Evolutionary conservation across 2,113 vertebrate genomes (phyloP).

Genomic region (Hipposideros armiger): DNA sequence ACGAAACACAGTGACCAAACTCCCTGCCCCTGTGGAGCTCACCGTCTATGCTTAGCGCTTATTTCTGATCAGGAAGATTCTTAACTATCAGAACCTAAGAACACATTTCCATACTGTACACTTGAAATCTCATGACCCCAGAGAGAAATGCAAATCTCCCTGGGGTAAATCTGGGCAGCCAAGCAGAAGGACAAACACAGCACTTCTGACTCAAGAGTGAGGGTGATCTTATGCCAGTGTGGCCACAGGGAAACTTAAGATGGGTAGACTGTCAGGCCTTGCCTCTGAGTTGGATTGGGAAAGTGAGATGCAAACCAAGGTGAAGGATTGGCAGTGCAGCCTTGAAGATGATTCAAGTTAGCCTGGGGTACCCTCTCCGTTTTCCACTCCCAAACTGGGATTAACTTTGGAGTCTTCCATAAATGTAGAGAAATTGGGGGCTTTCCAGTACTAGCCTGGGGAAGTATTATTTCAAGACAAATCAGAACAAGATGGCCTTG

Average conservation of each 20-base stretch:
- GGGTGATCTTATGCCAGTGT: conserved; percentile 28
- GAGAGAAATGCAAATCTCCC: neutral
- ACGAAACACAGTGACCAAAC: neutral
- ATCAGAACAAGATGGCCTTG: conserved; percentile 54
- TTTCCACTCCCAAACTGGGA: conserved; percentile 71
- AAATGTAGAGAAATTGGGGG: conserved; percentile 65
- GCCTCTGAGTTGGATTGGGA: conserved; percentile 55
- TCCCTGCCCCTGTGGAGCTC: neutral
- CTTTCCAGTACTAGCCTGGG: conserved; percentile 64
- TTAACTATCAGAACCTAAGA: conserved; percentile 1
- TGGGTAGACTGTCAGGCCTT: conserved; percentile 9
- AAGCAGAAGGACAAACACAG: neutral
- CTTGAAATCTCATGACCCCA: neutral
- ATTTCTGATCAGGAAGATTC: neutral
- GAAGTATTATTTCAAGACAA: conserved; percentile 58
- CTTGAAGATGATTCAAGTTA: conserved; percentile 76
- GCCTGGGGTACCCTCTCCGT: conserved; percentile 75
- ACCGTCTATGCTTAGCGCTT: neutral
- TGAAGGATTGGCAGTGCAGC: neutral
- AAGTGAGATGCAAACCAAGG: conserved; percentile 59
- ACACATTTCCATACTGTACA: neutral
- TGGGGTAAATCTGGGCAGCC: neutral
- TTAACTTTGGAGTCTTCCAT: conserved; percentile 70
- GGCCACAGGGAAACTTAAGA: conserved; percentile 70
- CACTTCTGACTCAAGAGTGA: conserved; percentile 5